Conservation (phyloP, 2,113 vertebrate genomes). For the Puntigrus tetrazona region DNA sequence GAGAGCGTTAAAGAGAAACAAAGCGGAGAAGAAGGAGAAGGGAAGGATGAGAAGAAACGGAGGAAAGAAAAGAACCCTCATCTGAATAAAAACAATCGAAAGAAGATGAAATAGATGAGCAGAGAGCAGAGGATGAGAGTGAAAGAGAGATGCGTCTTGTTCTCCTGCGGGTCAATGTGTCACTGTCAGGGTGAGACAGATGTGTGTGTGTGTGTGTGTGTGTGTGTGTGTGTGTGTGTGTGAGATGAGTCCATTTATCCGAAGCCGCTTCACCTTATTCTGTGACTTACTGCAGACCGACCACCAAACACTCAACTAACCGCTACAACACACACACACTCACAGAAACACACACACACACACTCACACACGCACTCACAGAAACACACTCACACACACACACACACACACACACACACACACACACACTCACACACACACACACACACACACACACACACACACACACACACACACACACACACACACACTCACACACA, state of each 20-base stretch:
- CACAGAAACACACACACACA: not conserved
- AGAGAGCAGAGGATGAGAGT: not conserved
- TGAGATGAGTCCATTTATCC: conserved; percentile 71
- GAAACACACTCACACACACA: too few relatives aligned
- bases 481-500: too few relatives aligned
- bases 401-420: too few relatives aligned
- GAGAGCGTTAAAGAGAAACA: not conserved
- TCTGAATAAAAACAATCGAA: not conserved
- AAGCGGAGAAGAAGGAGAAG: not conserved
- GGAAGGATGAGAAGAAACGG: not conserved
- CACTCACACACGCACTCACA: too few relatives aligned
- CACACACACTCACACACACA: too few relatives aligned
- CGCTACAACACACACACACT: not conserved
- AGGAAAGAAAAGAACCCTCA: not conserved
- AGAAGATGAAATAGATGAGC: not conserved
- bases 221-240: conserved; percentile 26
- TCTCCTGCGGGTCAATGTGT: not conserved
- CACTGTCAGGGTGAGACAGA: not conserved
- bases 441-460: too few relatives aligned
- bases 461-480: too few relatives aligned
- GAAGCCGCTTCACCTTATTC: conserved; percentile 66
- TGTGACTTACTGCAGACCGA: conserved; percentile 57
- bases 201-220: conserved; percentile 25
- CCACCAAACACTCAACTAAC: not conserved
- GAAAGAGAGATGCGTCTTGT: conserved; percentile 7